A percentile compares a stretch with the other conserved stretches of the same genome.
Evolutionary conservation across 2,888 invertebrate genomes (phyloP).

Genomic region (Ctenicera cuprea): DNA sequence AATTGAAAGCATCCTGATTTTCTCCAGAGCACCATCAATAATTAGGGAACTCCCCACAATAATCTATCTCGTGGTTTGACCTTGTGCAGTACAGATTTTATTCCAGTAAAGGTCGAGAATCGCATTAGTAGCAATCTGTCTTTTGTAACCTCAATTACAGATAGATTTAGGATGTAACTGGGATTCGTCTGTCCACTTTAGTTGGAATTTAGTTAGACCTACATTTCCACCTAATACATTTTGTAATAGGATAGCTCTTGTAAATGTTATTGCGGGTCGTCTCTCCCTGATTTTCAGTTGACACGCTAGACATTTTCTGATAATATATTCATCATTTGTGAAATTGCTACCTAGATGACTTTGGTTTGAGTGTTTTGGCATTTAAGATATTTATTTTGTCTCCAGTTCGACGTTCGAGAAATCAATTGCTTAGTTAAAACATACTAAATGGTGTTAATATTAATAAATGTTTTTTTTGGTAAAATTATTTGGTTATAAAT

Average conservation of each 20-base stretch:
- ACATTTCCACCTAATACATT: constrained; percentile 23
- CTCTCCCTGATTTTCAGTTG: background rate
- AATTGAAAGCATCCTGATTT: constrained; percentile 27
- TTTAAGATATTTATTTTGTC: no score
- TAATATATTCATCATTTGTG: background rate
- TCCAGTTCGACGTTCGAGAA: no score
- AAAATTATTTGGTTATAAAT: no score
- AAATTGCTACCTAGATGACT: no score
- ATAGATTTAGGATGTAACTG: constrained; percentile 15
- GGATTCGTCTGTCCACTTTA: constrained; percentile 14
- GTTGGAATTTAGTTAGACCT: constrained; percentile 8
- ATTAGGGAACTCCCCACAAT: constrained; percentile 7
- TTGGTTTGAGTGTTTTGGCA: no score
- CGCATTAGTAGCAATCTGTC: constrained; percentile 17
- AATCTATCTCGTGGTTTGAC: background rate
- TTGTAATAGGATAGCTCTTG: background rate
- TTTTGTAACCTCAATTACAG: constrained; percentile 18
- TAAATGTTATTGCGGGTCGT: background rate
- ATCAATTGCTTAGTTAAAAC: no score
- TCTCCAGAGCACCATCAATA: background rate
- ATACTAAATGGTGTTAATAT: no score
- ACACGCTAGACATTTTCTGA: background rate
- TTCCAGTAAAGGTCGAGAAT: constrained; percentile 7
- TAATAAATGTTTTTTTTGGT: no score
- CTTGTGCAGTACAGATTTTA: constrained; percentile 2